These are phyloP conservation scores for Synanthedon vespiformis DNA, from an alignment of 2,888 invertebrate genomes.

Conservation along the genomic window DNA sequence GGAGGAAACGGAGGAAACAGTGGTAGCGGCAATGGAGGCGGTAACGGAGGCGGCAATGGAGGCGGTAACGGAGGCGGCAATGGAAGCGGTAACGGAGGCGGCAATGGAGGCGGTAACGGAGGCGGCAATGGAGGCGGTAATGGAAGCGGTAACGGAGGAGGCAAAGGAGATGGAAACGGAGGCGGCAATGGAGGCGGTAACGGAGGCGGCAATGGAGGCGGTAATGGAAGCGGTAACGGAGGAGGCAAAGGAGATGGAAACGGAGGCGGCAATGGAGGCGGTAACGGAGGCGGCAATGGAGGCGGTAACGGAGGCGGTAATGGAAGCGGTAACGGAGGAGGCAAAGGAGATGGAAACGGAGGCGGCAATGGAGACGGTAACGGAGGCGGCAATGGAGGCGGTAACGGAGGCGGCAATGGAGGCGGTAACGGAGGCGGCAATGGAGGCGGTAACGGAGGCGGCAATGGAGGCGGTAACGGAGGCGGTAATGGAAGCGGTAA, in stretches of 20 bases:
- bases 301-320: too few species aligned
- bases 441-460: too few species aligned
- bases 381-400: not conserved
- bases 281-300: too few species aligned
- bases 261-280: too few species aligned
- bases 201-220: slow-evolving; percentile 10
- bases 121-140: slow-evolving; percentile 13
- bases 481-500: too few species aligned
- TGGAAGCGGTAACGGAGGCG: slow-evolving; percentile 11
- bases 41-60: slow-evolving; percentile 1
- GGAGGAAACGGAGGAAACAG: slow-evolving; percentile 8
- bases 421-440: not conserved
- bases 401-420: slow-evolving; percentile 5
- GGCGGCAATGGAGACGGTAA: too few species aligned
- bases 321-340: too few species aligned
- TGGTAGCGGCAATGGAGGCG: slow-evolving; percentile 12
- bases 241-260: not conserved
- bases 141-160: slow-evolving; percentile 12
- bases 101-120: slow-evolving; percentile 12
- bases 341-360: too few species aligned
- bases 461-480: too few species aligned
- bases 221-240: slow-evolving; percentile 5
- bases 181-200: slow-evolving; percentile 6
- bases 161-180: slow-evolving; percentile 12
- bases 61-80: slow-evolving; percentile 6